Evolutionary conservation across 2,113 vertebrate genomes (phyloP).

Genomic region (Lycocorax pyrrhopterus): DNA sequence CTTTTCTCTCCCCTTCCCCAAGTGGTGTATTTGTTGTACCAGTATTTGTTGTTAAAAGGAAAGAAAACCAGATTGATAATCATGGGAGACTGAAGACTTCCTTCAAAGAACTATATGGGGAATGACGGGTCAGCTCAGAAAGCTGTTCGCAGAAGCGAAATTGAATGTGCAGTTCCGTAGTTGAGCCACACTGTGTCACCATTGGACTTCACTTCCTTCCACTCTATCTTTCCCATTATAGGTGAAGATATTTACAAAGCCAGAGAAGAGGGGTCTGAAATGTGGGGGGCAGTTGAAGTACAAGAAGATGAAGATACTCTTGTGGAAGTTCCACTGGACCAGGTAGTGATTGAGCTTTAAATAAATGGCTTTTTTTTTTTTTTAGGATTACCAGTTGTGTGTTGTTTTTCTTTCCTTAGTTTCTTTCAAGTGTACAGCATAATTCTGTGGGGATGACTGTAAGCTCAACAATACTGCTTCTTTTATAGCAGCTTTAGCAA

Average conservation of each 20-base stretch:
- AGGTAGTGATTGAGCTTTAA: slow-evolving; percentile 59
- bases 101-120: background rate
- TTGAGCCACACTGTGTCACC: slow-evolving; percentile 81
- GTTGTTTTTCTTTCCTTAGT: background rate
- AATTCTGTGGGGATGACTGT: background rate
- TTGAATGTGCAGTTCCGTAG: slow-evolving; percentile 43
- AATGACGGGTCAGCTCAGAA: background rate
- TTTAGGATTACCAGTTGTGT: background rate
- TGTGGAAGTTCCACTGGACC: slow-evolving; percentile 77
- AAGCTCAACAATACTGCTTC: background rate
- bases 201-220: slow-evolving; percentile 61
- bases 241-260: slow-evolving; percentile 80
- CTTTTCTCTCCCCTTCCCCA: background rate
- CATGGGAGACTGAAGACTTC: background rate
- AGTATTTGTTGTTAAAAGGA: background rate
- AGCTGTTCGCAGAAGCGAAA: background rate
- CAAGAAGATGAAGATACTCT: slow-evolving; percentile 74
- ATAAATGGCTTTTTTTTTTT: background rate
- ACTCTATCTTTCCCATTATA: slow-evolving; percentile 19
- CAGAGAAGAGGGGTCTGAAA: slow-evolving; percentile 66
- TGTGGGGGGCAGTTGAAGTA: slow-evolving; percentile 71
- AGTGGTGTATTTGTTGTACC: background rate
- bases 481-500: background rate
- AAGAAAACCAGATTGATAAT: background rate
- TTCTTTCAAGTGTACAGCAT: background rate